Percentiles rank a stretch among this genome's conserved stretches.
Evolutionary conservation across 2,113 vertebrate species (phyloP).

Genomic region (Neodontobutis hainanensis): DNA sequence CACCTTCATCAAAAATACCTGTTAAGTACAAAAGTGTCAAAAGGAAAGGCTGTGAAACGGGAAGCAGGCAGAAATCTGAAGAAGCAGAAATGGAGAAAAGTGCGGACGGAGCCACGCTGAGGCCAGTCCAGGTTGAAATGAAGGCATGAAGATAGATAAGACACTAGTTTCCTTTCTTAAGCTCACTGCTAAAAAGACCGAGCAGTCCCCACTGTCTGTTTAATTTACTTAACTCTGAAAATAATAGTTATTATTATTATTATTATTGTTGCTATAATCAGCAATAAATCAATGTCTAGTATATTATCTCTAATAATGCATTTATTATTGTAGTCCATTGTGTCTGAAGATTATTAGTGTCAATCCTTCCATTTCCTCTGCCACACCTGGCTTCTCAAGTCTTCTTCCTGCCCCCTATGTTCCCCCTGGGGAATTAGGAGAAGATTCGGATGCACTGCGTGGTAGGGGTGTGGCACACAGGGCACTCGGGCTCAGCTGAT

Average conservation of each 20-base stretch:
- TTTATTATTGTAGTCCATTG: conserved; percentile 68
- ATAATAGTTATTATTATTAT: conserved; percentile 68
- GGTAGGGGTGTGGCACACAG: conserved; percentile 90
- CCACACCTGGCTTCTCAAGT: conserved; percentile 44
- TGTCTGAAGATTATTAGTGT: conserved; percentile 67
- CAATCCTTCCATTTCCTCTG: conserved; percentile 53
- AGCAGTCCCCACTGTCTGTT: conserved; percentile 50
- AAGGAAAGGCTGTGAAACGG: conserved; percentile 70
- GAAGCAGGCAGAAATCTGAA: conserved; percentile 65
- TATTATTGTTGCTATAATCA: conserved; percentile 68
- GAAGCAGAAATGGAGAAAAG: conserved; percentile 61
- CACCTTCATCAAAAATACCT: conserved; percentile 82
- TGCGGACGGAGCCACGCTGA: conserved; percentile 11
- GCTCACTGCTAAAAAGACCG: conserved; percentile 55
- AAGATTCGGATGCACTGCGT: conserved; percentile 99
- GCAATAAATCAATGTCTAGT: conserved; percentile 72
- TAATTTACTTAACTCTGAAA: conserved; percentile 64
- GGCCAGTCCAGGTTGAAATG: conserved; percentile 59
- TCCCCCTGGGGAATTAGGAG: conserved; percentile 81
- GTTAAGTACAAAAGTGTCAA: conserved; percentile 79
- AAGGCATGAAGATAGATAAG: conserved; percentile 80
- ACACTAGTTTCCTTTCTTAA: conserved; percentile 78
- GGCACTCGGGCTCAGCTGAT: conserved; percentile 88
- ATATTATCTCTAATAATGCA: conserved; percentile 77
- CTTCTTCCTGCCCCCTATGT: conserved; percentile 11